Evolutionary conservation across 2,113 vertebrate species (phyloP), one percentile per base, ranked within the genome.

Genomic region (Gymnarchus niloticus): DNA sequence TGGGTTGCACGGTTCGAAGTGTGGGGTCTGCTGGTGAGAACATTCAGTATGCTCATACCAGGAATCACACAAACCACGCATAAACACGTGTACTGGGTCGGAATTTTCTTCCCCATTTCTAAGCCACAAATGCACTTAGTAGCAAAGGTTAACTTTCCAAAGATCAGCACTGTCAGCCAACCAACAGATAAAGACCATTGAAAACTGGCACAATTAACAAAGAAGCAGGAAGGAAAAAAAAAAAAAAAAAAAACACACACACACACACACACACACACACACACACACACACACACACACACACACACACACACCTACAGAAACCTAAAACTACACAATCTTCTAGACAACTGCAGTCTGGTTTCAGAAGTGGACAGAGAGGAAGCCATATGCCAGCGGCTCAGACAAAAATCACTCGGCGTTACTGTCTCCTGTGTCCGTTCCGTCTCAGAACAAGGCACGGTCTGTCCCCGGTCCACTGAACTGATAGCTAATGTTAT

Each of bases 371-470:
- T 5, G 1, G 28, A 56, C 41, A 41, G 84, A 87, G 81, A 73
- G 81, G 81, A 56, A 78, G 87, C 85, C 83, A 12, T 65, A 83
- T 83, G 59, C 49, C 51, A 51, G 86, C 85, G 57, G 87, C 87
- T 90, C 87, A 86, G 52, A 17, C 81, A 51, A 33, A 88, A 91
- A 89, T 89, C 57, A 87, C 89, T 89, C 23, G 7, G 17, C 59
- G 84, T n/a, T 86, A 90, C 88, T 86, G 89, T 91, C 91, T 91
- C 92, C 89, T 91, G 89, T 89, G 89, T 89, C 92, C 91, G 92
- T 93, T 93, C 91, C 92, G 90, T 90, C 91, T 49, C 88, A 91
- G 87, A 89, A 94, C 91, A 92, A 92, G 91, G 91, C 90, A 6
- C 87, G 88, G 87, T 91, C 93, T 92, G 88, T 92, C 87, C 85